These are phyloP conservation scores for Spea hammondii DNA, from an alignment of 2,797 vertebrate species.

Conservation along the genomic window DNA sequence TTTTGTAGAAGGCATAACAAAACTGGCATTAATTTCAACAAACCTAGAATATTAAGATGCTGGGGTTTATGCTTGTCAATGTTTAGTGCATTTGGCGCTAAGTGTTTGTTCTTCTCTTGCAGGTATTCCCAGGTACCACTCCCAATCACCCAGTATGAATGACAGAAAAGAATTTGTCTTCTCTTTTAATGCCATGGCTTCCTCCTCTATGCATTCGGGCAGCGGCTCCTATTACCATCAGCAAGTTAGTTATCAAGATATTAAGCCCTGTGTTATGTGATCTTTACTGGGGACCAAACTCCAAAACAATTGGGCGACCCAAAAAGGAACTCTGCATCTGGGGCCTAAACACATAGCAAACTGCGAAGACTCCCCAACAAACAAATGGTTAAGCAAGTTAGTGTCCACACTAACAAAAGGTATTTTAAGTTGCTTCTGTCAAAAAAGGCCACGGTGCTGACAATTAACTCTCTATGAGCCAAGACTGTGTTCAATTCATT, in stretches of 20 bases:
- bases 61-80: no score
- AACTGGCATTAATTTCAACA: no score
- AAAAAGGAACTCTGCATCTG: constrained; percentile 13
- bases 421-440: neutral
- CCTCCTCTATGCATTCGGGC: constrained; percentile 91
- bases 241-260: constrained; percentile 98
- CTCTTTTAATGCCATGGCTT: constrained; percentile 98
- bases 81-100: no score
- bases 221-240: constrained; percentile 94
- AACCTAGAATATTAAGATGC: no score
- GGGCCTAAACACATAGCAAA: neutral
- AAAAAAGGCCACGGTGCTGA: neutral
- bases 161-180: constrained; percentile 98
- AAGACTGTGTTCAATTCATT: neutral
- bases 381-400: constrained; percentile 7
- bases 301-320: constrained; percentile 1
- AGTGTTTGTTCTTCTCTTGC: constrained; percentile 18
- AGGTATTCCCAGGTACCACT: constrained; percentile 96
- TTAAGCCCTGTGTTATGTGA: constrained; percentile 99
- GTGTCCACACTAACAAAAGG: constrained; percentile 4
- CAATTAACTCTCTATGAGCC: neutral
- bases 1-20: no score
- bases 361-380: constrained; percentile 14
- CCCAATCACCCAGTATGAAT: constrained; percentile 97
- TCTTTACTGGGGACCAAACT: constrained; percentile 19